Conservation (phyloP, 1,140 invertebrate species). For the Seison nebaliae region DNA sequence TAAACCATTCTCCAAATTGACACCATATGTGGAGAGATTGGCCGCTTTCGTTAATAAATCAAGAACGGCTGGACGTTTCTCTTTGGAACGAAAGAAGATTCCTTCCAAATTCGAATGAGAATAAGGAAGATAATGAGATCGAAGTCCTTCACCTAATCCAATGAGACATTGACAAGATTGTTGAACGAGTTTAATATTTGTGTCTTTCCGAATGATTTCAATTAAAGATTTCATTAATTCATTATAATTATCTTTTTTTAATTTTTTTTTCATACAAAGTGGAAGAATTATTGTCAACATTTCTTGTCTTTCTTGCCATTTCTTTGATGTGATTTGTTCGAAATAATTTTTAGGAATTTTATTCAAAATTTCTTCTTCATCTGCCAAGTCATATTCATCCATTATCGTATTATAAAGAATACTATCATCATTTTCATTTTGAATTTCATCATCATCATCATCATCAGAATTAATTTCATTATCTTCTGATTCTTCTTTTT, state of each 20-base stretch:
- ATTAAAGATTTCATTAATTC: slow-evolving; percentile 56
- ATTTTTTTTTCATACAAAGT: slow-evolving; percentile 42
- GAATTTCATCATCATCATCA: slow-evolving; percentile 15
- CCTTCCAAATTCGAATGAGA: slow-evolving; percentile 43
- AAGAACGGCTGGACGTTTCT: slow-evolving; percentile 77
- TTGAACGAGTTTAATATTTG: slow-evolving; percentile 70
- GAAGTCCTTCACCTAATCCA: slow-evolving; percentile 52
- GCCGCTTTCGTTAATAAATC: slow-evolving; percentile 55
- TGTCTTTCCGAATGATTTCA: slow-evolving; percentile 62
- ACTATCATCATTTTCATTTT: neutral
- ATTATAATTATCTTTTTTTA: slow-evolving; percentile 59
- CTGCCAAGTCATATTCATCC: slow-evolving; percentile 40
- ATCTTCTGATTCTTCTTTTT: slow-evolving; percentile 37
- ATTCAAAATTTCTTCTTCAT: slow-evolving; percentile 66
- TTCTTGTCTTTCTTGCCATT: slow-evolving; percentile 87
- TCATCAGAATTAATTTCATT: slow-evolving; percentile 31
- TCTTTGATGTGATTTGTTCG: slow-evolving; percentile 64
- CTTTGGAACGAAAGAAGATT: slow-evolving; percentile 78
- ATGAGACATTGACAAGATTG: slow-evolving; percentile 56
- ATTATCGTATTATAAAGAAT: too few species aligned
- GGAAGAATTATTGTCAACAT: slow-evolving; percentile 50
- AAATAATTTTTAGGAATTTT: slow-evolving; percentile 81
- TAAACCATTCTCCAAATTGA: neutral
- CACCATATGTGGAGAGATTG: slow-evolving; percentile 39
- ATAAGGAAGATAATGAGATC: slow-evolving; percentile 59